Conservation (phyloP, 1,140 invertebrate species). For the Galleria mellonella region DNA sequence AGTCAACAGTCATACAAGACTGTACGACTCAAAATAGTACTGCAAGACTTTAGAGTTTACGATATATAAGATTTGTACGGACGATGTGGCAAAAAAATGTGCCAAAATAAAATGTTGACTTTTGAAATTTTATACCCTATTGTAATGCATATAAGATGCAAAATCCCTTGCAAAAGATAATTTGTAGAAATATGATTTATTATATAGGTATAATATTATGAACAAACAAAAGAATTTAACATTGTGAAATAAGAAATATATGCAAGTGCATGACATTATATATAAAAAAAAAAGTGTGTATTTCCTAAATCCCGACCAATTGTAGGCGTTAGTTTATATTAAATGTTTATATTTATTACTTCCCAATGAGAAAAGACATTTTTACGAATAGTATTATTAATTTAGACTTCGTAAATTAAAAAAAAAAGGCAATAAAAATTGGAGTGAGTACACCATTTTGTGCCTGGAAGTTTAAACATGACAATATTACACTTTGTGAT, state of each 20-base stretch:
- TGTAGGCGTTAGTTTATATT: conserved; percentile 58
- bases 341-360: conserved; percentile 71
- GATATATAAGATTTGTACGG: neutral
- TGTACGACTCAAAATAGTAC: neutral
- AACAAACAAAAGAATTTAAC: conserved; percentile 11
- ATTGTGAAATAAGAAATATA: conserved; percentile 1
- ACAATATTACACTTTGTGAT: conserved; percentile 55
- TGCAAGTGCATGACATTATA: conserved; percentile 42
- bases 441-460: conserved; percentile 64
- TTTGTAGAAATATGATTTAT: conserved; percentile 10
- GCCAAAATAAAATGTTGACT: conserved; percentile 17
- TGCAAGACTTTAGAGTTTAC: neutral
- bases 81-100: conserved; percentile 22
- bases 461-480: conserved; percentile 51
- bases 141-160: neutral
- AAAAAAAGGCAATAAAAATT: conserved; percentile 56
- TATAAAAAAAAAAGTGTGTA: conserved; percentile 43
- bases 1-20: neutral
- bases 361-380: conserved; percentile 68
- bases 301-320: conserved; percentile 68
- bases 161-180: conserved; percentile 2
- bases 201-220: conserved; percentile 5
- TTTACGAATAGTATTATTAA: conserved; percentile 74
- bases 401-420: conserved; percentile 58
- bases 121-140: conserved; percentile 5